Conservation (phyloP, 2,888 invertebrate genomes). For the Polyommatus iphigenia region DNA sequence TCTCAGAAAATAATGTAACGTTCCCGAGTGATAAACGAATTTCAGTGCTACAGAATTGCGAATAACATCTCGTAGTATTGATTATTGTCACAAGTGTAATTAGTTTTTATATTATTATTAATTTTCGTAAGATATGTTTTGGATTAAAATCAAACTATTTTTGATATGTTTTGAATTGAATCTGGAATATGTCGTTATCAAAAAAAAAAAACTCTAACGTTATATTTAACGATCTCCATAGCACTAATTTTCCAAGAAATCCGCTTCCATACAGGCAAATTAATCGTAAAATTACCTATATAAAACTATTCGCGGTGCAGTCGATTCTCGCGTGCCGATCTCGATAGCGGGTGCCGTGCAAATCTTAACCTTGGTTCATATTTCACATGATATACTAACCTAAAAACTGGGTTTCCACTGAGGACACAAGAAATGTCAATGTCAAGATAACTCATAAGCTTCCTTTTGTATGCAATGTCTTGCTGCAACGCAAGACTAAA, state of each 20-base stretch:
- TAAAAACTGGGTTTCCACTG: constrained; percentile 23
- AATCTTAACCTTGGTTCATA: constrained; percentile 33
- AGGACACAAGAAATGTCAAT: constrained; percentile 18
- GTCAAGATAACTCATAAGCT: constrained; percentile 21
- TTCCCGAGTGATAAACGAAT: too few relatives aligned
- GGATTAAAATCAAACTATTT: too few relatives aligned
- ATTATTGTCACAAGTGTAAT: too few relatives aligned
- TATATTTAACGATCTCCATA: neutral
- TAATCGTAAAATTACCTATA: constrained; percentile 36
- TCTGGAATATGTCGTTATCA: too few relatives aligned
- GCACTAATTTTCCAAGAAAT: constrained; percentile 28
- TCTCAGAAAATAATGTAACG: too few relatives aligned
- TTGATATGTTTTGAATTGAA: too few relatives aligned
- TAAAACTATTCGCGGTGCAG: constrained; percentile 45
- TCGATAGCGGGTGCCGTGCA: constrained; percentile 31
- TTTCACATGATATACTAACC: constrained; percentile 30
- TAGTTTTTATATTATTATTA: too few relatives aligned
- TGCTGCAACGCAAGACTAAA: neutral
- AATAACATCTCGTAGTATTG: too few relatives aligned
- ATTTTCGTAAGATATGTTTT: too few relatives aligned
- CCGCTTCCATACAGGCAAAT: constrained; percentile 36
- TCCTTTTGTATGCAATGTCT: neutral
- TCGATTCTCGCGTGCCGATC: constrained; percentile 45
- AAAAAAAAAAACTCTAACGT: too few relatives aligned
- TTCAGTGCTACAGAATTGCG: too few relatives aligned